These are phyloP conservation scores for Metacarcinus magister DNA, from an alignment of 2,888 invertebrate genomes.

Conservation along the genomic window DNA sequence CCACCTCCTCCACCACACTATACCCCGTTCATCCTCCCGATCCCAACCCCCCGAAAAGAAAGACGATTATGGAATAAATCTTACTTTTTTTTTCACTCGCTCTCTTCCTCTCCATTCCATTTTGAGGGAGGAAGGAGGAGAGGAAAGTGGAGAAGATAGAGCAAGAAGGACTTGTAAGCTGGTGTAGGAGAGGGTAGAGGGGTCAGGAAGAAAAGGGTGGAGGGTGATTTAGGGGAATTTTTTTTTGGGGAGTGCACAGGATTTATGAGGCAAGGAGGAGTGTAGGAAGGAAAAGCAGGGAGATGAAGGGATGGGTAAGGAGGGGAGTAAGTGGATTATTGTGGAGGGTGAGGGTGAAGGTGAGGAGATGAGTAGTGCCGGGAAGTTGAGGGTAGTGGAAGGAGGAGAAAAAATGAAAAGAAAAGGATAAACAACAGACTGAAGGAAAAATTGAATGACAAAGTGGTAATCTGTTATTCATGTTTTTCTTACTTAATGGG, in stretches of 20 bases:
- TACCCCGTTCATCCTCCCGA: neutral
- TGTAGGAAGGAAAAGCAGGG: neutral
- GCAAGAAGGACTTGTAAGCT: neutral
- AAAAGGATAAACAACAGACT: neutral
- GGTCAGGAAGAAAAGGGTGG: neutral
- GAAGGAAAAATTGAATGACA: no score
- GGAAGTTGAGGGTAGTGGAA: neutral
- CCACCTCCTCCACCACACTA: neutral
- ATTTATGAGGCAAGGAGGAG: slow-evolving; percentile 1
- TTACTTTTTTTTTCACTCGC: neutral
- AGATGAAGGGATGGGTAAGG: neutral
- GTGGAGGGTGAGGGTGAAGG: neutral
- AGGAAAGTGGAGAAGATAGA: neutral
- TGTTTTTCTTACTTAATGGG: no score
- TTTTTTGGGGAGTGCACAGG: neutral
- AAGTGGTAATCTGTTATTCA: no score
- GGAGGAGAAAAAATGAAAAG: neutral
- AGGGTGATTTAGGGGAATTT: slow-evolving; percentile 19
- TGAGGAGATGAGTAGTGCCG: neutral
- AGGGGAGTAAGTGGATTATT: neutral
- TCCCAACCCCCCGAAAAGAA: no score
- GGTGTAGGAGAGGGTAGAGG: neutral
- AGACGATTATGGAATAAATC: neutral
- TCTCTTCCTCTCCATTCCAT: neutral
- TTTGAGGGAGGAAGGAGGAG: neutral